Evolutionary conservation across 1,140 invertebrate genomes (phyloP).

Genomic region (Rhizoglyphus robini): DNA sequence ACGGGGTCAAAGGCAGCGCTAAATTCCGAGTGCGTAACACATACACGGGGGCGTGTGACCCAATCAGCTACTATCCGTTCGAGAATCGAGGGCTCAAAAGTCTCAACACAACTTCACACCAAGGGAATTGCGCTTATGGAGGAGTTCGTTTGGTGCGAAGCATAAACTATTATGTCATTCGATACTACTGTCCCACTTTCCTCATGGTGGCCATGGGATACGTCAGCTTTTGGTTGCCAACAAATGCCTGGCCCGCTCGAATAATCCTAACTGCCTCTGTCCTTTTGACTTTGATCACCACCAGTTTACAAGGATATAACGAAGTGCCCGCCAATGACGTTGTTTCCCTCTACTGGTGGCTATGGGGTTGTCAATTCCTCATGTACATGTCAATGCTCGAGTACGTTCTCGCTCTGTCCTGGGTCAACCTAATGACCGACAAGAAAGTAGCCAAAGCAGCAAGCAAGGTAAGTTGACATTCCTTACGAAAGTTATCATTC

Average conservation of each 20-base stretch:
- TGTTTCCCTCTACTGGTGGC: neutral
- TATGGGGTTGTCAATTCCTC: conserved; percentile 8
- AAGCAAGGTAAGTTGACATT: neutral
- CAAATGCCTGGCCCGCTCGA: neutral
- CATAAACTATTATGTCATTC: conserved; percentile 3
- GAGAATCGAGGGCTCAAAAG: no score
- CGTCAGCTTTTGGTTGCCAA: neutral
- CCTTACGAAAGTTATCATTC: neutral
- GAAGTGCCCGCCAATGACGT: neutral
- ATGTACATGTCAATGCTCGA: neutral
- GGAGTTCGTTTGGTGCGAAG: neutral
- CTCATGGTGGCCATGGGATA: neutral
- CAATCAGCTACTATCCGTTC: neutral
- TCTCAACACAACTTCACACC: no score
- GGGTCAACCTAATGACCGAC: neutral
- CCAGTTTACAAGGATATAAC: neutral
- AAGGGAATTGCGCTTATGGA: neutral
- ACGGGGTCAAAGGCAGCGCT: conserved; percentile 3
- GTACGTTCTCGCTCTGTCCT: neutral
- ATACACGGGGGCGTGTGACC: neutral
- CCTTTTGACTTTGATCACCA: neutral
- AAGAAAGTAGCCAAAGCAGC: neutral
- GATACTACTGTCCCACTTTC: neutral
- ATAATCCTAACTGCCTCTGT: neutral
- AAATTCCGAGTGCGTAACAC: conserved; percentile 5